Base-by-base conservation (phyloP, 2,888 invertebrate species). In the Exephanes ischioxanthus region DNA sequence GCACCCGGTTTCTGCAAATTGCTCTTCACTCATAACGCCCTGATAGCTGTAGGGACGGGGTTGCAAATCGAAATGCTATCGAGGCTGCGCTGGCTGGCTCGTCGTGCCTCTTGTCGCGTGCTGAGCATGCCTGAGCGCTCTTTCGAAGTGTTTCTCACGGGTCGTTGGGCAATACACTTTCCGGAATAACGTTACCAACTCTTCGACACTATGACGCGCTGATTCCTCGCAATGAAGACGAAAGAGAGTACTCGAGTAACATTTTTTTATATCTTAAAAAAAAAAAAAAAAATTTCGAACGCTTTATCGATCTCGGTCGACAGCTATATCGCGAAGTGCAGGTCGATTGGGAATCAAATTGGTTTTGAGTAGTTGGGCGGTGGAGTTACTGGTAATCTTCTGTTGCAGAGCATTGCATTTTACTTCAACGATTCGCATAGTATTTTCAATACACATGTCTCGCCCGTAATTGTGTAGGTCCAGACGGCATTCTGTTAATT, bases 1-100 rank as follows among this genome's bases (percentile, higher is more conserved):
- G 91, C 92, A 93, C 91, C 85, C 88, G 83, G 88, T 91, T 92
- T 92, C 91, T 91, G 89, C 90, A 93, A 92, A 93, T 93, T 92
- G 90, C 90, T 92, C 87, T 86, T 88, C 88, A 88, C 88, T 91
- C 90, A 93, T 93, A 90, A 90, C 87, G 83, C 85, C 93, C 93
- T 92, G 92, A 91, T 93, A 83, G 90, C 87, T 81, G 89, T 91
- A 89, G 89, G 88, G 87, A 87, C 84, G 86, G 86, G 81, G 83
- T 89, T 88, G 86, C 83, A 85, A 90, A 90, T 91, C 87, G 78
- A 83, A 82, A 82, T 80, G 66, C 80, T 81, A 86, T 85, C 83
- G 51, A 72, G 48, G 30, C 48, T 30, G 51, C 45, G 19, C 33
- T 5, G 19, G 11, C 68, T 6, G 48, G 26, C 30, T n/a, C 58